Percentiles rank a stretch among this genome's conserved stretches.
These are phyloP conservation scores for Brachionus sp. DNA, from an alignment of 1,140 invertebrate species.

Conservation along the genomic window DNA sequence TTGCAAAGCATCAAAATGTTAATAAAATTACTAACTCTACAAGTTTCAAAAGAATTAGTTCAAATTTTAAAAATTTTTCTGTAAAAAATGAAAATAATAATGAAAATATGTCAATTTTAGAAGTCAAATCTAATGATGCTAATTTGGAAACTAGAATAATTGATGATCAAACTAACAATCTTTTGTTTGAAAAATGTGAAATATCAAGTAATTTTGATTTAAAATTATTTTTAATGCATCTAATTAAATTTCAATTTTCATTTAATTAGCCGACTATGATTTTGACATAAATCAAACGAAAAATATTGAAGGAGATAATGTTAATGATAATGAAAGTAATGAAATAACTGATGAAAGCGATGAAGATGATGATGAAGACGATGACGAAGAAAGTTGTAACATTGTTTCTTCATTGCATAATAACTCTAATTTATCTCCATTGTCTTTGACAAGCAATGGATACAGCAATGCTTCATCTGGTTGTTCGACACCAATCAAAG, in stretches of 20 bases:
- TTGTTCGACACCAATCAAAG: not conserved
- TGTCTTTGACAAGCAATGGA: not conserved
- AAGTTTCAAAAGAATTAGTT: not conserved
- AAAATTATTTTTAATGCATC: no score
- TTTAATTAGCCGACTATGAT: not conserved
- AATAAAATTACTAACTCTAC: not conserved
- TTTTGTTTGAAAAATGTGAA: not conserved
- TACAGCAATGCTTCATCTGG: not conserved
- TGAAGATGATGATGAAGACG: constrained; percentile 32
- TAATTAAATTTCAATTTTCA: not conserved
- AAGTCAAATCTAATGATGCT: not conserved
- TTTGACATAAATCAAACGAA: not conserved
- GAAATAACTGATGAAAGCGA: not conserved
- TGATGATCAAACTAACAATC: not conserved
- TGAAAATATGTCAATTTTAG: not conserved
- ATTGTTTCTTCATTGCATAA: not conserved
- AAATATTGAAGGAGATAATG: not conserved
- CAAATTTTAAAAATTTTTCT: not conserved
- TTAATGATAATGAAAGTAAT: not conserved
- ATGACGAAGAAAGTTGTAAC: constrained; percentile 20
- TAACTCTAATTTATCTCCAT: not conserved
- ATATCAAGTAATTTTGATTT: not conserved
- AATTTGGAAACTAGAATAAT: not conserved
- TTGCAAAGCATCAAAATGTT: not conserved
- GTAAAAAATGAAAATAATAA: not conserved